Evolutionary conservation across 2,888 invertebrate genomes (phyloP).

Genomic region (Diploptera punctata): DNA sequence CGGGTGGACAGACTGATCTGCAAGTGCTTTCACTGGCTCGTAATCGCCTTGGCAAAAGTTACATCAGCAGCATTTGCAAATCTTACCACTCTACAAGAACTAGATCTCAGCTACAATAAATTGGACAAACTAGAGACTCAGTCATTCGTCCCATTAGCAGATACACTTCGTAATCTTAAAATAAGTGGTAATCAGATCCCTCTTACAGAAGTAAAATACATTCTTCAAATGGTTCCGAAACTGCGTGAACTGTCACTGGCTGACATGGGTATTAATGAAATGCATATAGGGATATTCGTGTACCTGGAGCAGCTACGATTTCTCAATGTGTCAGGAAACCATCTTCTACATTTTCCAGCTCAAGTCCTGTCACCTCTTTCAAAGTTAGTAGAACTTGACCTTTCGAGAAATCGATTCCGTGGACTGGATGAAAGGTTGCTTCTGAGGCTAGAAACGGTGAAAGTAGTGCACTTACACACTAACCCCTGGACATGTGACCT

Average conservation of each 20-base stretch:
- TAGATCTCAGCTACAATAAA: slow-evolving; percentile 81
- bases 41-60: slow-evolving; percentile 76
- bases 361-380: slow-evolving; percentile 63
- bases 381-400: slow-evolving; percentile 68
- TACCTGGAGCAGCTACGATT: slow-evolving; percentile 66
- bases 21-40: slow-evolving; percentile 67
- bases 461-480: slow-evolving; percentile 61
- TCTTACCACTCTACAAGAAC: slow-evolving; percentile 68
- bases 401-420: slow-evolving; percentile 75
- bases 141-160: slow-evolving; percentile 66
- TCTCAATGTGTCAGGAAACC: slow-evolving; percentile 77
- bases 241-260: slow-evolving; percentile 65
- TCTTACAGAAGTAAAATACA: slow-evolving; percentile 62
- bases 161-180: slow-evolving; percentile 67
- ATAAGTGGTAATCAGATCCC: slow-evolving; percentile 73
- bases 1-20: slow-evolving; percentile 54
- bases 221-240: slow-evolving; percentile 63
- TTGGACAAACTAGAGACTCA: slow-evolving; percentile 70
- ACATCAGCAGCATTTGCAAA: slow-evolving; percentile 77
- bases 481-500: slow-evolving; percentile 75
- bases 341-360: slow-evolving; percentile 64
- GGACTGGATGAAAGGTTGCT: slow-evolving; percentile 66
- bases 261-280: slow-evolving; percentile 62
- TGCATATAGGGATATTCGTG: slow-evolving; percentile 65
- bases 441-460: slow-evolving; percentile 63